Base-by-base conservation (phyloP, 2,113 vertebrate genomes). In the Limnothrissa miodon region DNA sequence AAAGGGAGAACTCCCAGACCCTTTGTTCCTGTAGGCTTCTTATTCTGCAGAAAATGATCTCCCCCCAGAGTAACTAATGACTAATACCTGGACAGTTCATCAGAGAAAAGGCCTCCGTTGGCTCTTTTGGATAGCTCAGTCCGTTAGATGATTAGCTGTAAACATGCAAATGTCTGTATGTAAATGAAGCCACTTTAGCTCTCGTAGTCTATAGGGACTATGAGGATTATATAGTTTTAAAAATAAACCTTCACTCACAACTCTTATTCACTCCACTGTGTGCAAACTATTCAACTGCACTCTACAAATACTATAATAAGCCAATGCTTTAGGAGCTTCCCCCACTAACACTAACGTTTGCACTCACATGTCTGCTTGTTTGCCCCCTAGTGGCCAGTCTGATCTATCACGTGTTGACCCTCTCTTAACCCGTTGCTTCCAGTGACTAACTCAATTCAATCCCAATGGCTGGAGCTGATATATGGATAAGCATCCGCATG, bases 351-450 rank as follows among this genome's bases (percentile, higher is more conserved):
- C 17, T 42, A 42, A 42, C 42, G 25, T 1, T 11, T 25, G 17
- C 29, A 17, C 13, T 36, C 33, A 36, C 33, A 15, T 23, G 7
- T 56, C 19, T 74, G 66, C 33, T 33, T 80, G 82, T 66, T 48
- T 85, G 82, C 80, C 84, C 84, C 84, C 81, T 33, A 45, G 78
- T 86, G 87, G 82, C 56, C 59, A 21, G 56, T 45, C 25, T 29
- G 5, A n/a, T n/a, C 42, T 23, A 82, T 42, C 80, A 66, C 84
- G 81, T 0, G 0, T 29, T 86, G 82, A 83, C 82, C 79, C 39
- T 4, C 21, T 29, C 13, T 42, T 86, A 80, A 39, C 82, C 79
- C 46, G 46, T 80, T 74, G 33, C 33, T 74, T 9, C 66, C 66
- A 74, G 66, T 33, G 25, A 62, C 10, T 62, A 11, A 62, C 10